These are phyloP conservation scores for Erinaceus europaeus DNA, from an alignment of 2,113 vertebrate species.

Conservation along the genomic window DNA sequence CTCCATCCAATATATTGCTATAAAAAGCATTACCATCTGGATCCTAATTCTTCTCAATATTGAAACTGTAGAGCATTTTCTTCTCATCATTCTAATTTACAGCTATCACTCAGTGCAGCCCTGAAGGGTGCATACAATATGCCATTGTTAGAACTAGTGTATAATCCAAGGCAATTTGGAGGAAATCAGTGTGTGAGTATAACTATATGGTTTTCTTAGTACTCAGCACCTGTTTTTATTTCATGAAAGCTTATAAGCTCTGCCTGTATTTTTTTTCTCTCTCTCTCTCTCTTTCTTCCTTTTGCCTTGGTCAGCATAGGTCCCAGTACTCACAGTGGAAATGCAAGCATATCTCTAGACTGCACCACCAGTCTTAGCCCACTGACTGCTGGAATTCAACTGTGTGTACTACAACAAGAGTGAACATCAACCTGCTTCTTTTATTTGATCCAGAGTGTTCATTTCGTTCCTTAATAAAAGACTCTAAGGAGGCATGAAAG, in stretches of 20 bases:
- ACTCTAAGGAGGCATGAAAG: too few relatives aligned
- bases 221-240: slow-evolving; percentile 29
- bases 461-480: not conserved
- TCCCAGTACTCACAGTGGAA: not conserved
- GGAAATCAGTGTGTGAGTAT: slow-evolving; percentile 16
- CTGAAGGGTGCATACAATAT: slow-evolving; percentile 14
- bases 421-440: not conserved
- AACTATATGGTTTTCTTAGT: slow-evolving; percentile 21
- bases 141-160: not conserved
- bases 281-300: not conserved
- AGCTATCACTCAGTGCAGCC: slow-evolving; percentile 52
- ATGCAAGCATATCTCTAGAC: fast-evolving
- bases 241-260: not conserved
- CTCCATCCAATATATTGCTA: slow-evolving; percentile 70
- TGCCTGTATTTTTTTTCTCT: not conserved
- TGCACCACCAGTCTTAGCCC: not conserved
- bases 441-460: not conserved
- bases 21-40: slow-evolving; percentile 80
- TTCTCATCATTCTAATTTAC: slow-evolving; percentile 68
- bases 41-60: slow-evolving; percentile 64
- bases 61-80: slow-evolving; percentile 62
- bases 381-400: not conserved
- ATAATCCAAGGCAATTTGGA: slow-evolving; percentile 43
- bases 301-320: not conserved
- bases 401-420: not conserved